A percentile compares a stretch with the other conserved stretches of the same genome.
Evolutionary conservation across 2,888 invertebrate genomes (phyloP).

Genomic region (Eumerus sabulonum): DNA sequence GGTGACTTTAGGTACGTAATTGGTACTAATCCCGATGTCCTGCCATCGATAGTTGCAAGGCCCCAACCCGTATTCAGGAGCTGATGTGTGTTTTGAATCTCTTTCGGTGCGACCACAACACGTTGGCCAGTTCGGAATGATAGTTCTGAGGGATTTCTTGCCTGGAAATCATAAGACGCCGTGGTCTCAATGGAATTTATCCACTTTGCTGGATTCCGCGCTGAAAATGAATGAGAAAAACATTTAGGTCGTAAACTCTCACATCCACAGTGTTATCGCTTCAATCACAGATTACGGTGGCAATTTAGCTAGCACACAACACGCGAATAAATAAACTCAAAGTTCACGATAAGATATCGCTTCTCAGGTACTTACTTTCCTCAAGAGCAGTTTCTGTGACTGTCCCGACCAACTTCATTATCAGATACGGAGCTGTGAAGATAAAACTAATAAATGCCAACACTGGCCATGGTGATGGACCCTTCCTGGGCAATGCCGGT

Average conservation of each 20-base stretch:
- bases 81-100: constrained; percentile 85
- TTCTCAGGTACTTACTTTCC: constrained; percentile 80
- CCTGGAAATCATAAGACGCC: constrained; percentile 88
- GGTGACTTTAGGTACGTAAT: constrained; percentile 81
- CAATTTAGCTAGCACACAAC: neutral
- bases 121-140: constrained; percentile 87
- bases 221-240: constrained; percentile 76
- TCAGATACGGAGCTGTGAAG: constrained; percentile 94
- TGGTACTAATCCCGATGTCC: constrained; percentile 83
- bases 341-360: constrained; percentile 24
- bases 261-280: constrained; percentile 17
- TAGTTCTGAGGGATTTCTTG: constrained; percentile 86
- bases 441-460: constrained; percentile 93
- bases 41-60: constrained; percentile 82
- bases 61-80: constrained; percentile 86
- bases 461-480: constrained; percentile 90
- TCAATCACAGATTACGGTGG: constrained; percentile 40
- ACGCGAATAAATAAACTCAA: constrained; percentile 10
- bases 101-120: constrained; percentile 89
- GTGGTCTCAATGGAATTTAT: constrained; percentile 83
- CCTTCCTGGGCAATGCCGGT: constrained; percentile 74
- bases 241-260: too few species aligned
- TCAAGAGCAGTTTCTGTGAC: constrained; percentile 81
- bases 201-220: constrained; percentile 85
- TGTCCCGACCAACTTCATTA: constrained; percentile 88